Evolutionary conservation across 2,113 vertebrate species (phyloP).

Genomic region (Telmatochromis brachygnathus): DNA sequence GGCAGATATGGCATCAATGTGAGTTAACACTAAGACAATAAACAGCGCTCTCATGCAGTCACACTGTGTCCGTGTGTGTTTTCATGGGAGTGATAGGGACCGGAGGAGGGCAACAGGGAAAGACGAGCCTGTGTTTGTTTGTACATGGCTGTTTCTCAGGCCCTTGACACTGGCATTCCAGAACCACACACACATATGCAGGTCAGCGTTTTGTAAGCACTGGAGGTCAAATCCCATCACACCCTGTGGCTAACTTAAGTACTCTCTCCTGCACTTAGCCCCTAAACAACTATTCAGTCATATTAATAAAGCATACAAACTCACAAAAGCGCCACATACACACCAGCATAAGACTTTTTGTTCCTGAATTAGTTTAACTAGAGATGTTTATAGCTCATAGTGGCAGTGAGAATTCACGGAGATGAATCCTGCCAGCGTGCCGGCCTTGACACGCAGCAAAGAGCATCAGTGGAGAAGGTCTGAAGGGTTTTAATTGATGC

Average conservation of each 20-base stretch:
- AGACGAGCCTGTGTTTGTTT: conserved; percentile 78
- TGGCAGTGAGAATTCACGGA: not conserved
- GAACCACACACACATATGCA: not conserved
- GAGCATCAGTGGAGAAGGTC: conserved; percentile 11
- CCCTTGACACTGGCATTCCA: conserved; percentile 68
- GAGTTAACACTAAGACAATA: conserved; percentile 72
- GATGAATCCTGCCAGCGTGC: not conserved
- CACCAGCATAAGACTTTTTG: not conserved
- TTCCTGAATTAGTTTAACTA: not conserved
- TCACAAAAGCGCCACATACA: not conserved
- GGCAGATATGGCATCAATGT: conserved; percentile 62
- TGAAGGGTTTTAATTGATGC: conserved; percentile 56
- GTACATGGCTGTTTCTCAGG: conserved; percentile 73
- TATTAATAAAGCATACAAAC: not conserved
- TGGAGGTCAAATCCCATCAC: conserved; percentile 21
- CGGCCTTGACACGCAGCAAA: conserved; percentile 9
- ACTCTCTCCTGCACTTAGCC: not conserved
- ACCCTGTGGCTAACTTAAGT: conserved; percentile 21
- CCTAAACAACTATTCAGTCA: not conserved
- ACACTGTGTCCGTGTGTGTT: not conserved
- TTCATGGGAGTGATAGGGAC: conserved; percentile 54
- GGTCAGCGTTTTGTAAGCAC: conserved; percentile 22
- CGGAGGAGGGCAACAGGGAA: conserved; percentile 62
- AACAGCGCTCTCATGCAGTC: conserved; percentile 54
- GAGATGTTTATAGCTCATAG: not conserved